Percentiles rank a stretch among this genome's conserved stretches.
Conservation (phyloP, 1,140 invertebrate genomes). For the Pentalonia nigronervosa region DNA sequence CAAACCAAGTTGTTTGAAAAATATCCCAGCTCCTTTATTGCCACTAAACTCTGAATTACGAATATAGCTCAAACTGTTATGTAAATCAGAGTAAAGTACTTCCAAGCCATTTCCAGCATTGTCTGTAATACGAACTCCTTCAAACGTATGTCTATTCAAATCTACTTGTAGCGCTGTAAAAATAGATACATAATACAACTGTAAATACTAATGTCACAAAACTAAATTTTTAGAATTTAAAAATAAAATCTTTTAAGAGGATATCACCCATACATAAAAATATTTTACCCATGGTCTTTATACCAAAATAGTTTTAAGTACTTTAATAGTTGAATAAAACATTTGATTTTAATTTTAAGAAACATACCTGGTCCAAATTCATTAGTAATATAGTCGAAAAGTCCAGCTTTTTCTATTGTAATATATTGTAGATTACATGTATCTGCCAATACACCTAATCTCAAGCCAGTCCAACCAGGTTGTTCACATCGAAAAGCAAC, state of each 20-base stretch:
- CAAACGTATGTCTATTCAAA: constrained; percentile 90
- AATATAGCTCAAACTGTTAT: constrained; percentile 83
- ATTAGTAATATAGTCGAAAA: constrained; percentile 91
- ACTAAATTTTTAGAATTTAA: constrained; percentile 33
- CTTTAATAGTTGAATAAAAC: background rate
- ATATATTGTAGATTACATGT: constrained; percentile 87
- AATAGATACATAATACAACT: background rate
- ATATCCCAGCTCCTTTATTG: constrained; percentile 88
- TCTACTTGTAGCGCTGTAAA: constrained; percentile 89
- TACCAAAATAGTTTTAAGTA: no score
- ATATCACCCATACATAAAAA: background rate
- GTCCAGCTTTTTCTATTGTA: constrained; percentile 88
- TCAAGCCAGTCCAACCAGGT: constrained; percentile 89
- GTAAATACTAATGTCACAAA: background rate
- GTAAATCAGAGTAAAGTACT: constrained; percentile 87
- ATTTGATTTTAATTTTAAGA: constrained; percentile 20
- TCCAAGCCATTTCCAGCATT: constrained; percentile 90
- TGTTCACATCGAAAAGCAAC: constrained; percentile 89
- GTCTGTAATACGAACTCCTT: constrained; percentile 79
- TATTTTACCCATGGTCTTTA: no score
- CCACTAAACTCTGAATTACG: constrained; percentile 86
- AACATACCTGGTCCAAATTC: constrained; percentile 78
- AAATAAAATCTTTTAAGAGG: background rate
- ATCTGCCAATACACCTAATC: constrained; percentile 87
- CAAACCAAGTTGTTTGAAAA: constrained; percentile 86